A percentile compares a stretch with the other conserved stretches of the same genome.
Conservation (phyloP, 2,113 vertebrate genomes). For the Rhadina sibilatrix region DNA sequence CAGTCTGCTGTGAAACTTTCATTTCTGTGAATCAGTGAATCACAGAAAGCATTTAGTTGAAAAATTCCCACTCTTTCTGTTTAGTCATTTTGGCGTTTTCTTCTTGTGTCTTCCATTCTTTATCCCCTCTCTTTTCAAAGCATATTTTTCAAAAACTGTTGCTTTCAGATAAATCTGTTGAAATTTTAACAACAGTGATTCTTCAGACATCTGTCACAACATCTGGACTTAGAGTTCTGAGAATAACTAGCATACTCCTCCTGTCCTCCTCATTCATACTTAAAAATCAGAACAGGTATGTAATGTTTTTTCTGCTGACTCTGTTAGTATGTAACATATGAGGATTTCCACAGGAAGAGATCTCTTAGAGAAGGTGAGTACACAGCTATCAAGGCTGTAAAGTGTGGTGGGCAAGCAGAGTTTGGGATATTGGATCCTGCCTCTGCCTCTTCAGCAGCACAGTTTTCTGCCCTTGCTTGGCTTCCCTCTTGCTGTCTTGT, state of each 20-base stretch:
- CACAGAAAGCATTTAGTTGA: not conserved
- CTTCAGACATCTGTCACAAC: not conserved
- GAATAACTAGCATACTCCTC: not conserved
- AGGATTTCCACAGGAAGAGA: not conserved
- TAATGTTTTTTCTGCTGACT: not conserved
- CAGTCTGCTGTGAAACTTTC: not conserved
- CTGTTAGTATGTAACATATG: accelerated
- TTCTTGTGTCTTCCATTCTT: not conserved
- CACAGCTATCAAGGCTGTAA: not conserved
- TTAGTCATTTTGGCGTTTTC: not conserved
- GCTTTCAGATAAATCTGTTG: not conserved
- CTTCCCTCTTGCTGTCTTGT: not conserved
- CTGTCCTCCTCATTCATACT: not conserved
- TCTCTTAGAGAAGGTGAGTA: not conserved
- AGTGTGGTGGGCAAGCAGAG: not conserved
- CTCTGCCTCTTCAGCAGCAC: not conserved
- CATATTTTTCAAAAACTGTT: not conserved
- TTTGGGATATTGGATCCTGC: not conserved
- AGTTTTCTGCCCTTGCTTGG: not conserved
- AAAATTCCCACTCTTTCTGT: not conserved
- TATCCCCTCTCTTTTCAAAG: not conserved
- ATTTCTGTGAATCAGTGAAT: not conserved
- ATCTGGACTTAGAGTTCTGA: not conserved
- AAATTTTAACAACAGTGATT: not conserved
- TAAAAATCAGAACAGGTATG: not conserved